A percentile compares a stretch with the other conserved stretches of the same genome.
Evolutionary conservation across 2,113 vertebrate species (phyloP).

Genomic region (Cephalophus harveyi): DNA sequence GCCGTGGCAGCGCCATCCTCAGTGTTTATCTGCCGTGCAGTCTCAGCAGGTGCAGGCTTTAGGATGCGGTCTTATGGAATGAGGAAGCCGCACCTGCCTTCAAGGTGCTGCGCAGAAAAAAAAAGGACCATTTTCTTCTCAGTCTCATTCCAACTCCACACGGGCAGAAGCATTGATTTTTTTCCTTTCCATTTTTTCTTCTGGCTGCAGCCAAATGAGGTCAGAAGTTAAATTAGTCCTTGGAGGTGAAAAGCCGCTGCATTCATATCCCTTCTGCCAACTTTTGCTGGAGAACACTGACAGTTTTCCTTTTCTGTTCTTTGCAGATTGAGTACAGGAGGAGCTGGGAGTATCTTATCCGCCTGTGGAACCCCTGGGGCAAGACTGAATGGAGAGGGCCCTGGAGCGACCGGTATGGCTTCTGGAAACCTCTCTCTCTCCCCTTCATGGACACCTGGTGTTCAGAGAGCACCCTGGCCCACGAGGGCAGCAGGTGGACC

Average conservation of each 20-base stretch:
- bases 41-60: conserved; percentile 10
- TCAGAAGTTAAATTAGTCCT: conserved; percentile 66
- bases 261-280: conserved; percentile 44
- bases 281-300: conserved; percentile 10
- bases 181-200: conserved; percentile 5
- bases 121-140: neutral
- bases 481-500: too few relatives aligned
- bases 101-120: neutral
- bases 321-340: conserved; percentile 74
- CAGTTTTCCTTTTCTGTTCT: conserved; percentile 34
- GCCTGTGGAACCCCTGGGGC: conserved; percentile 84
- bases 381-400: conserved; percentile 77
- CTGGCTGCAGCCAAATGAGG: conserved; percentile 58
- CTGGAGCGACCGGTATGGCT: conserved; percentile 80
- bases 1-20: neutral
- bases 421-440: neutral
- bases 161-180: conserved; percentile 44
- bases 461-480: neutral
- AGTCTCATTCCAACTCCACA: neutral
- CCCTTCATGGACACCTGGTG: rapidly evolving
- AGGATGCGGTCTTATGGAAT: neutral
- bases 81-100: conserved; percentile 17
- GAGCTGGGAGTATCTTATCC: conserved; percentile 73
- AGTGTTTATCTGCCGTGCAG: neutral
- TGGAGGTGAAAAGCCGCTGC: conserved; percentile 19